Evolutionary conservation across 2,113 vertebrate species (phyloP).

Genomic region (Nyctibius bracteatus): DNA sequence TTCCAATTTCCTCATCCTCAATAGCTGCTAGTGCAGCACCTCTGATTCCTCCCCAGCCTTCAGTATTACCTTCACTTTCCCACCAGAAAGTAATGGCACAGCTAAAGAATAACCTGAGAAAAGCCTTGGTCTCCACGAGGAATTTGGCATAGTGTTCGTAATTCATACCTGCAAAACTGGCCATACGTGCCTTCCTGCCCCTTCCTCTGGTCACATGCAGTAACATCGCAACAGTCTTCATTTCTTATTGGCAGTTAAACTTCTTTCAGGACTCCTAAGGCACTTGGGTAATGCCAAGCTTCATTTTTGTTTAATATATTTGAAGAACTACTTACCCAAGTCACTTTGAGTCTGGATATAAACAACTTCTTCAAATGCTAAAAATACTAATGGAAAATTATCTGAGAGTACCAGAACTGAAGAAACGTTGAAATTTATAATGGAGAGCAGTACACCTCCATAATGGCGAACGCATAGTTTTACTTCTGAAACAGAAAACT

Average conservation of each 20-base stretch:
- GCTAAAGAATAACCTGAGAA: not conserved
- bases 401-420: not conserved
- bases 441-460: not conserved
- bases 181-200: not conserved
- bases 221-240: not conserved
- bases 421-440: not conserved
- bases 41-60: not conserved
- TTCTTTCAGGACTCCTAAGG: not conserved
- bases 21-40: not conserved
- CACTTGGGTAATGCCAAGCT: not conserved
- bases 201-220: accelerated
- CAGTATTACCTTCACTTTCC: not conserved
- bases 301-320: not conserved
- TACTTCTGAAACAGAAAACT: not conserved
- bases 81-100: not conserved
- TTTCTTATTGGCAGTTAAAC: not conserved
- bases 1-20: not conserved
- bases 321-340: not conserved
- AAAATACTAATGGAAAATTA: not conserved
- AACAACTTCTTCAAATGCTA: not conserved
- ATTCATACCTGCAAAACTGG: not conserved
- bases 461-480: not conserved
- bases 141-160: not conserved
- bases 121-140: not conserved
- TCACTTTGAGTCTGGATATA: not conserved